Evolutionary conservation across 92 coral and sea anemone genomes (phyloP), one percentile per base, ranked within the genome.

Genomic region (Porites cylindrica): DNA sequence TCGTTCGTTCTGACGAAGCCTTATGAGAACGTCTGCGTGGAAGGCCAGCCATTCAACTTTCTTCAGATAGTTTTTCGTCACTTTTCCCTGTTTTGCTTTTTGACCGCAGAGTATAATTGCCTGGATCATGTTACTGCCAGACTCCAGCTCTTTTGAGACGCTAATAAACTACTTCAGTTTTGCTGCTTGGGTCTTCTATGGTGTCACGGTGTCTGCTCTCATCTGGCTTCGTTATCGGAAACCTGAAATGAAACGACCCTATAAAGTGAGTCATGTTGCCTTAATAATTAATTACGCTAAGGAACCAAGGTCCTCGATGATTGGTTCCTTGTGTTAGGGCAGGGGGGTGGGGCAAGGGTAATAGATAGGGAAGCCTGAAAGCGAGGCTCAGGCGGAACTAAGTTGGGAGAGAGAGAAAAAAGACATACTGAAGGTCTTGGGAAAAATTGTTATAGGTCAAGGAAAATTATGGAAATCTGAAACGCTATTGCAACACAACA

Each of bases 121-220:
- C n/a, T 95, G 96, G 94, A 80, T 95, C 58, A 96, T 96, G 99
- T 90, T 96, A 89, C 23, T 91, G n/a, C 99, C 98, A 23, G 96
- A 95, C 23, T 88, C 99, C 7, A 95, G 98, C 79, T 90, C 88
- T 85, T 95, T 96, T 77, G 93, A 92, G 66, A 91, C 98, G 16
- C 94, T 96, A 47, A 88, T 96, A 79, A 96, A 95, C 74, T 96
- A 95, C 85, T 96, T 96, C 92, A 96, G 96, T 81, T 96, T 96
- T 65, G 99, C 98, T 9, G 96, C 99, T 23, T 96, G 99, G 99
- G 86, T 94, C 32, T 95, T 95, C 81, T 96, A 96, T 72, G 99
- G 98, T 23, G 72, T 90, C 38, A 96, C 99, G 2, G 89, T 96
- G 16, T 26, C 89, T 50, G 93, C 96, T 10, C 87, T 96, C 43